Conservation (phyloP, 2,113 vertebrate species). For the Polypterus bichir region DNA sequence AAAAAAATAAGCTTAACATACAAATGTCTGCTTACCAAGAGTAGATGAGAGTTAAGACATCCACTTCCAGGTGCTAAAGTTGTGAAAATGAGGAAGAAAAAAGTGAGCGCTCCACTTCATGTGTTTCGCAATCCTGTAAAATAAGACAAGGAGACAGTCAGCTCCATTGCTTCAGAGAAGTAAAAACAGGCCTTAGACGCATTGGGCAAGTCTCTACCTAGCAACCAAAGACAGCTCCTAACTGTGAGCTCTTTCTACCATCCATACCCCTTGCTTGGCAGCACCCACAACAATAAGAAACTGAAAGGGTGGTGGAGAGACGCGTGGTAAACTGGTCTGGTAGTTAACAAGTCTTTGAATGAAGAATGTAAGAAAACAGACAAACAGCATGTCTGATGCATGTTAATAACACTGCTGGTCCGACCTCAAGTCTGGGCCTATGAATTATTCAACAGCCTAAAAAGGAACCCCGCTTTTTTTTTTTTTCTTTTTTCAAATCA, state of each 20-base stretch:
- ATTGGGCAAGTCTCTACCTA: conserved; percentile 38
- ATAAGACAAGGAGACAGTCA: conserved; percentile 36
- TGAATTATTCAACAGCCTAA: conserved; percentile 77
- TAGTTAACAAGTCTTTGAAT: conserved; percentile 88
- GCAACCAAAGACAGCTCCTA: conserved; percentile 26
- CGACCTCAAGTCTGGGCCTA: conserved; percentile 60
- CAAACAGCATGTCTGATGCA: conserved; percentile 73
- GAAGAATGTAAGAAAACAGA: conserved; percentile 63
- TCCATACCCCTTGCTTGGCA: conserved; percentile 47
- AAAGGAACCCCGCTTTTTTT: conserved; percentile 31
- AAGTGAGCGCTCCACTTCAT: conserved; percentile 26
- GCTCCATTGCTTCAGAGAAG: conserved; percentile 24
- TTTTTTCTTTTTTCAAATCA: conserved; percentile 25
- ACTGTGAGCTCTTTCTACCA: conserved; percentile 30
- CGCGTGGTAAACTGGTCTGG: conserved; percentile 74
- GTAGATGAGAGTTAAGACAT: no score
- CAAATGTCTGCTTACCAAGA: no score
- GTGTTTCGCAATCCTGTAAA: conserved; percentile 31
- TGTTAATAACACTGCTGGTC: conserved; percentile 70
- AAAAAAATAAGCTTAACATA: neutral
- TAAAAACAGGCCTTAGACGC: conserved; percentile 30
- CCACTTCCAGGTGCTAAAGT: no score
- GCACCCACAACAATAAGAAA: conserved; percentile 65
- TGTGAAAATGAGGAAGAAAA: neutral
- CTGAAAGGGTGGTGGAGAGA: conserved; percentile 62